phyloP scores from a whole-genome alignment of 2,797 vertebrate species.

The Semaprochilodus insignis region DNA sequence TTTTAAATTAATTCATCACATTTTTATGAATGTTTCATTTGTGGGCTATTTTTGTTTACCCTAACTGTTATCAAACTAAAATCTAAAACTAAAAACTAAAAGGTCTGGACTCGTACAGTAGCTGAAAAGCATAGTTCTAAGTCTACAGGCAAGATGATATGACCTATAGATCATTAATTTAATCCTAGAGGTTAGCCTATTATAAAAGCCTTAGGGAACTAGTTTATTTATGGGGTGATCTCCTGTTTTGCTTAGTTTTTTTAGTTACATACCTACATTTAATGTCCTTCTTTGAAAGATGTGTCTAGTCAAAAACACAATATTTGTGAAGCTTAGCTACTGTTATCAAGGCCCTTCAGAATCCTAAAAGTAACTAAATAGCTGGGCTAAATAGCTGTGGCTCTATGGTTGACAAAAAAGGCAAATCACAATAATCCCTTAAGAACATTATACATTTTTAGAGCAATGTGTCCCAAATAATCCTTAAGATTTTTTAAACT shows the following conservation, averaged over 20 bases:
- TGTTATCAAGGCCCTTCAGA: background rate
- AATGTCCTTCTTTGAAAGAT: too few relatives aligned
- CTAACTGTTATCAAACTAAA: background rate
- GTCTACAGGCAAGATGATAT: background rate
- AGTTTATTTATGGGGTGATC: too few relatives aligned
- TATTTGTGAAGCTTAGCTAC: too few relatives aligned
- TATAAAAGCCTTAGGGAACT: background rate
- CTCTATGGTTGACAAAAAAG: background rate
- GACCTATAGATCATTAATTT: background rate
- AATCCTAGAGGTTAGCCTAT: background rate
- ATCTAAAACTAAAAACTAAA: too few relatives aligned
- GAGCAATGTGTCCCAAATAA: background rate
- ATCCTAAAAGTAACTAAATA: background rate
- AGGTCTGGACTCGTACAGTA: background rate
- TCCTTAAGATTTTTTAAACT: background rate
- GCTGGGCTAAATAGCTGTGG: background rate
- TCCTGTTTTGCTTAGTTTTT: background rate
- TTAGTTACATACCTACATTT: too few relatives aligned
- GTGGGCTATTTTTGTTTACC: too few relatives aligned
- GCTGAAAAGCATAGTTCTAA: background rate
- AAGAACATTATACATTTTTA: background rate
- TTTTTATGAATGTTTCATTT: too few relatives aligned
- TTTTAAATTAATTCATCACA: too few relatives aligned
- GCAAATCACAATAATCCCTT: background rate
- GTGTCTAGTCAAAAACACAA: too few relatives aligned